Percentiles rank a stretch among this genome's conserved stretches.
Conservation (phyloP, 2,797 vertebrate species). For the Gymnopithys bicolor region DNA sequence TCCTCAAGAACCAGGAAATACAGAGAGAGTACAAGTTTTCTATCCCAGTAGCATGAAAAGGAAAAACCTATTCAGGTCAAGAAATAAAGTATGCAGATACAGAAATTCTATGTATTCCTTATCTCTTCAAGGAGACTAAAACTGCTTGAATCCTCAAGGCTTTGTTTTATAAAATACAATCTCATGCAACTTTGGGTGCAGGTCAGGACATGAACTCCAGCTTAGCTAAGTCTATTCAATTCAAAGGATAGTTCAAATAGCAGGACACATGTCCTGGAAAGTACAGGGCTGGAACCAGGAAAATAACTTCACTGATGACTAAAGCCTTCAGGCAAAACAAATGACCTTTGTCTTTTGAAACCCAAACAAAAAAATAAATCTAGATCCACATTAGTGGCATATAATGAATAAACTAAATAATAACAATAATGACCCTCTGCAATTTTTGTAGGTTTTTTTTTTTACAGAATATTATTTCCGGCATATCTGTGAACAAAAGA, state of each 20-base stretch:
- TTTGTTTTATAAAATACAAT: background rate
- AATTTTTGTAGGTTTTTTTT: background rate
- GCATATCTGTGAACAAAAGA: background rate
- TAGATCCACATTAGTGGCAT: background rate
- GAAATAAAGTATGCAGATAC: background rate
- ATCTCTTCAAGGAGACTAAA: background rate
- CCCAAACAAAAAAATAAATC: conserved; percentile 29
- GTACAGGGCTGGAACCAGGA: background rate
- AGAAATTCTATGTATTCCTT: background rate
- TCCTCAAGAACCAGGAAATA: background rate
- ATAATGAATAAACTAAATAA: conserved; percentile 39
- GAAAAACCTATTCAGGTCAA: background rate
- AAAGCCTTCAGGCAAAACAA: conserved; percentile 35
- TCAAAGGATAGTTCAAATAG: conserved; percentile 4
- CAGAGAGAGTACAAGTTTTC: background rate
- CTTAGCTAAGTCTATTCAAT: background rate
- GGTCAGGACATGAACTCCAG: conserved; percentile 28
- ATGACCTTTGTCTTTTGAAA: conserved; percentile 9
- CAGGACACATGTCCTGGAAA: conserved; percentile 19
- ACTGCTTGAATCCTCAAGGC: background rate
- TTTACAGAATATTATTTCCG: background rate
- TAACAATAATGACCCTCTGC: background rate
- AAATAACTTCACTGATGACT: conserved; percentile 8
- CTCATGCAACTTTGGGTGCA: background rate
- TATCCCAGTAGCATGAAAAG: background rate